Evolutionary conservation across 2,888 invertebrate genomes (phyloP).

Genomic region (Penaeus monodon): DNA sequence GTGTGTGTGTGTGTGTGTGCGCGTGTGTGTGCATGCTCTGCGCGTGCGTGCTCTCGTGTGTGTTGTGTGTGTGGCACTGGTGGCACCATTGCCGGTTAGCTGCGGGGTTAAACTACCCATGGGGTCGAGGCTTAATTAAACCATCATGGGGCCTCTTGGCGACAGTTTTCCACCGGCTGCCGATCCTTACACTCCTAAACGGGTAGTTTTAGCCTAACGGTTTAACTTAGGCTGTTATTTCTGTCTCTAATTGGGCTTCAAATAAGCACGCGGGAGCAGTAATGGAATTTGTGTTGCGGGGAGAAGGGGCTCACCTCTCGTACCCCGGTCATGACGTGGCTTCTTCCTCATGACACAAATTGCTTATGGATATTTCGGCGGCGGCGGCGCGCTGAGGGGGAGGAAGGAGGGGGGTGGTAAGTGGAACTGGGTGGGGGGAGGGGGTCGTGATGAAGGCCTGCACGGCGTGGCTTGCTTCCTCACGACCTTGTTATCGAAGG

Average conservation of each 20-base stretch:
- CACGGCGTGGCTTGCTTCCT: not conserved
- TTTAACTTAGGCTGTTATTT: constrained; percentile 35
- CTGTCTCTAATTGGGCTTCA: constrained; percentile 38
- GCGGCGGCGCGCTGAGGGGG: too few species aligned
- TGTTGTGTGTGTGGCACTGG: too few species aligned
- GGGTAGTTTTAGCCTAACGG: constrained; percentile 26
- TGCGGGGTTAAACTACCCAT: constrained; percentile 30
- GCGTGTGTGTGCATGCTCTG: too few species aligned
- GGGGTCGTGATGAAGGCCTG: not conserved
- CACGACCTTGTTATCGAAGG: too few species aligned
- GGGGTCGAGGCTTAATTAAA: constrained; percentile 35
- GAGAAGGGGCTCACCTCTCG: too few species aligned
- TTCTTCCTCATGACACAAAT: not conserved
- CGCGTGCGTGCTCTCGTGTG: too few species aligned
- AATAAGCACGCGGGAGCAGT: constrained; percentile 29
- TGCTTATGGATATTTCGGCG: not conserved
- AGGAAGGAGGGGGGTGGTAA: constrained; percentile 2
- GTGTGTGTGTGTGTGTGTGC: too few species aligned
- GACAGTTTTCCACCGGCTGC: constrained; percentile 30
- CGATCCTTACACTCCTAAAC: constrained; percentile 31
- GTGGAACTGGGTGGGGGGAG: not conserved
- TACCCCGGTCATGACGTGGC: not conserved
- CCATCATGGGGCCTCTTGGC: constrained; percentile 36
- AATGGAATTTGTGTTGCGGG: constrained; percentile 22
- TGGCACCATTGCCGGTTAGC: constrained; percentile 17